These are phyloP conservation scores for Drosophila fungiperda DNA, from an alignment of 2,888 invertebrate species.

Conservation along the genomic window DNA sequence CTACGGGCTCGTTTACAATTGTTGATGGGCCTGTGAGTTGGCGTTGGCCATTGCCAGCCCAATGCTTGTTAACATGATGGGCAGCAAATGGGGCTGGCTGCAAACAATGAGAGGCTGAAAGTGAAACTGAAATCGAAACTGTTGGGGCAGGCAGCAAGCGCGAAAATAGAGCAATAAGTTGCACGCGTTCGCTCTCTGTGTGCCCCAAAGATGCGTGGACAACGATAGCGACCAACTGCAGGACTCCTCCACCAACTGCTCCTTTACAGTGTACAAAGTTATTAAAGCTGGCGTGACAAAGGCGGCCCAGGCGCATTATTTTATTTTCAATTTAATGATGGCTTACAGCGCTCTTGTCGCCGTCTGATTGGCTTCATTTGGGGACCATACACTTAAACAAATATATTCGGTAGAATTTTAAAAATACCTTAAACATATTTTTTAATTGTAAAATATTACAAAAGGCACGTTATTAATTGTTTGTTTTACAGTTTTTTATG, in stretches of 20 bases:
- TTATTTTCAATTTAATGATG: conserved; percentile 81
- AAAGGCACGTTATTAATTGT: background rate
- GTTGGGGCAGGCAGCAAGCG: conserved; percentile 20
- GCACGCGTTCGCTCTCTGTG: conserved; percentile 31
- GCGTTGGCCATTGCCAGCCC: conserved; percentile 32
- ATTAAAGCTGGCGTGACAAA: conserved; percentile 74
- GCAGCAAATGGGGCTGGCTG: conserved; percentile 64
- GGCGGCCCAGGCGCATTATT: conserved; percentile 67
- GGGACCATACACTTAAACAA: conserved; percentile 14
- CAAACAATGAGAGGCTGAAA: conserved; percentile 63
- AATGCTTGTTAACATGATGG: conserved; percentile 76
- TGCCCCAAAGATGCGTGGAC: conserved; percentile 62
- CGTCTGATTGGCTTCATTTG: conserved; percentile 70
- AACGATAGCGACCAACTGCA: conserved; percentile 55
- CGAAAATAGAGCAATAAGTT: conserved; percentile 80
- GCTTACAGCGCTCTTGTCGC: conserved; percentile 51
- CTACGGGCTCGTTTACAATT: conserved; percentile 64
- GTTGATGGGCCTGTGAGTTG: conserved; percentile 61
- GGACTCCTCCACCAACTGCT: conserved; percentile 9
- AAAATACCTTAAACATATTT: background rate
- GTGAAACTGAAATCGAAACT: conserved; percentile 81
- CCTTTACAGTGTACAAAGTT: conserved; percentile 61
- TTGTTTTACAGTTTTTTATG: background rate
- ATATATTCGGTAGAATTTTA: background rate
- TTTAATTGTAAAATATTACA: background rate